Conservation (phyloP, 2,888 invertebrate species). For the Eupithecia pulchellata region DNA sequence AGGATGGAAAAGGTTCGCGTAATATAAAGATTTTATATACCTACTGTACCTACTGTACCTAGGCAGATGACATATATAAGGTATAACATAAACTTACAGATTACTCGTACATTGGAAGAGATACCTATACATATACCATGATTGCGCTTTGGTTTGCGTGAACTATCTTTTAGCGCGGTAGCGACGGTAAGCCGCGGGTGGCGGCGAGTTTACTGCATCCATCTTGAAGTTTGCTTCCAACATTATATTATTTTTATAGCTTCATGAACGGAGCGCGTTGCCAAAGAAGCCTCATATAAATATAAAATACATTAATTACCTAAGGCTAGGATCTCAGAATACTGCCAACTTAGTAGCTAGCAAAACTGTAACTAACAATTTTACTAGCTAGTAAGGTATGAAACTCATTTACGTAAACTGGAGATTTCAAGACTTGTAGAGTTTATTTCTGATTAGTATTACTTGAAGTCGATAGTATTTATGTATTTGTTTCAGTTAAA, state of each 20-base stretch:
- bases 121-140: not conserved
- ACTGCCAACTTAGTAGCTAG: conserved; percentile 7
- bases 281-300: conserved; percentile 1
- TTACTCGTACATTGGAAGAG: no score
- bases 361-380: not conserved
- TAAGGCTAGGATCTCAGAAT: not conserved
- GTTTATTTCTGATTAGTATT: no score
- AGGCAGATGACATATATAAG: no score
- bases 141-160: not conserved
- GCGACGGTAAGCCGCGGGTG: no score
- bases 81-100: not conserved
- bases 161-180: not conserved
- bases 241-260: conserved; percentile 3
- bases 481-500: no score
- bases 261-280: not conserved
- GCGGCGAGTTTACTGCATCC: not conserved
- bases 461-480: no score
- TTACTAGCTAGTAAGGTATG: no score
- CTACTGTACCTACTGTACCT: not conserved
- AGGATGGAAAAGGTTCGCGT: not conserved
- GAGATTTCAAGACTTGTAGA: no score
- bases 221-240: not conserved
- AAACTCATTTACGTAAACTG: no score
- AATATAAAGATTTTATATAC: not conserved
- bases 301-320: conserved; percentile 7